Conservation (phyloP, 2,888 invertebrate genomes). For the Leptopilina syphax region DNA sequence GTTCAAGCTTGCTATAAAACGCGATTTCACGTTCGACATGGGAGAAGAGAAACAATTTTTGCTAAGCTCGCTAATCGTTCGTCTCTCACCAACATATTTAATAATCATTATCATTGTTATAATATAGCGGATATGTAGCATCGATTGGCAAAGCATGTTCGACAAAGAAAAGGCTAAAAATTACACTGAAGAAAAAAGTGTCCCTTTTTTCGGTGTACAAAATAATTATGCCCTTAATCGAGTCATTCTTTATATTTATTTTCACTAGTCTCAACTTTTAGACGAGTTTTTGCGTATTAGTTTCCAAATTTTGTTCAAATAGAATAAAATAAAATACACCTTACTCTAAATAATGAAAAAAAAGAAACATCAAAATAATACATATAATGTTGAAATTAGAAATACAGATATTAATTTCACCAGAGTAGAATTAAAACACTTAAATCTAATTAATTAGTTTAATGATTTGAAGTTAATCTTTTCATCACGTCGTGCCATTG, state of each 20-base stretch:
- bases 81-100: slow-evolving; percentile 36
- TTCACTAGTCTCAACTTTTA: too few species aligned
- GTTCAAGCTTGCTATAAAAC: slow-evolving; percentile 64
- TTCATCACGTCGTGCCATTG: slow-evolving; percentile 48
- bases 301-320: too few species aligned
- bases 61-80: slow-evolving; percentile 43
- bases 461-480: slow-evolving; percentile 26
- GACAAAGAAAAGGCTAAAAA: slow-evolving; percentile 32
- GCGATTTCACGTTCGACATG: slow-evolving; percentile 44
- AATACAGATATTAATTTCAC: too few species aligned
- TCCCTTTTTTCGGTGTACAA: slow-evolving; percentile 33
- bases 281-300: too few species aligned
- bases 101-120: slow-evolving; percentile 35
- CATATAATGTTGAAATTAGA: too few species aligned
- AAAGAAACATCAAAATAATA: too few species aligned
- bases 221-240: slow-evolving; percentile 1
- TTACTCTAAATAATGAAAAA: too few species aligned
- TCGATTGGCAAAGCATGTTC: slow-evolving; percentile 37
- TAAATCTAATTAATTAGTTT: slow-evolving; percentile 1
- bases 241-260: neutral
- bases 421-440: neutral
- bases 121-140: slow-evolving; percentile 39
- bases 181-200: slow-evolving; percentile 29
- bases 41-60: slow-evolving; percentile 48
- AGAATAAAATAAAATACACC: too few species aligned